These are phyloP conservation scores for Dermatemys mawii DNA, from an alignment of 2,113 vertebrate species.

Conservation along the genomic window DNA sequence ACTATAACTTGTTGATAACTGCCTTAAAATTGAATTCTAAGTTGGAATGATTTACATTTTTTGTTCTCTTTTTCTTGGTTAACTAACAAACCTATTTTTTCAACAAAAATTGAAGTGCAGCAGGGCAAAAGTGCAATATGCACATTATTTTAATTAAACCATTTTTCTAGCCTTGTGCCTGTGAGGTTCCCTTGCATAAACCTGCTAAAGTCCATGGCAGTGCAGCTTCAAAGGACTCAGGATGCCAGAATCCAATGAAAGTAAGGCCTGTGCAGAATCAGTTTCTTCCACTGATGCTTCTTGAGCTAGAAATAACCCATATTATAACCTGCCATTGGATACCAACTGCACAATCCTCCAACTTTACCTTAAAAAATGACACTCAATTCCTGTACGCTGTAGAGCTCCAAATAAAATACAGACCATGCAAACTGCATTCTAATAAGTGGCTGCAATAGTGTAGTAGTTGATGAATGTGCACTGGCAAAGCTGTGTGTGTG, in stretches of 20 bases:
- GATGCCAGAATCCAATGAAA: not conserved
- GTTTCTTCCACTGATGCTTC: not conserved
- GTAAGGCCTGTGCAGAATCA: accelerated
- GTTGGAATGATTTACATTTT: not conserved
- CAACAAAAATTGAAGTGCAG: not conserved
- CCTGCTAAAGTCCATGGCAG: not conserved
- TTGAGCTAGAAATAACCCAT: not conserved
- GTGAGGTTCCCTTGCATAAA: not conserved
- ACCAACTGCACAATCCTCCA: not conserved
- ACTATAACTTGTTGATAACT: not conserved
- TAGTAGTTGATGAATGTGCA: not conserved
- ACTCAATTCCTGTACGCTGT: not conserved
- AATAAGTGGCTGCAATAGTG: not conserved
- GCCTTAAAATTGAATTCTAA: not conserved
- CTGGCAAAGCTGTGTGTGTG: not conserved
- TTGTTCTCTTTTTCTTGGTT: not conserved
- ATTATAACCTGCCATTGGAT: not conserved
- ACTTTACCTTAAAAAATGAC: not conserved
- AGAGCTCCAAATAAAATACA: not conserved
- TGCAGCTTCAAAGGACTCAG: not conserved
- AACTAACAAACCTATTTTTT: not conserved
- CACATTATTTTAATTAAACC: not conserved
- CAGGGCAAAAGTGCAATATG: not conserved
- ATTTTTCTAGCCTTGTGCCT: not conserved
- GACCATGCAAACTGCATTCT: not conserved